A percentile compares a stretch with the other conserved stretches of the same genome.
Evolutionary conservation across 2,113 vertebrate species (phyloP).

Genomic region (Lophotis ruficrista): DNA sequence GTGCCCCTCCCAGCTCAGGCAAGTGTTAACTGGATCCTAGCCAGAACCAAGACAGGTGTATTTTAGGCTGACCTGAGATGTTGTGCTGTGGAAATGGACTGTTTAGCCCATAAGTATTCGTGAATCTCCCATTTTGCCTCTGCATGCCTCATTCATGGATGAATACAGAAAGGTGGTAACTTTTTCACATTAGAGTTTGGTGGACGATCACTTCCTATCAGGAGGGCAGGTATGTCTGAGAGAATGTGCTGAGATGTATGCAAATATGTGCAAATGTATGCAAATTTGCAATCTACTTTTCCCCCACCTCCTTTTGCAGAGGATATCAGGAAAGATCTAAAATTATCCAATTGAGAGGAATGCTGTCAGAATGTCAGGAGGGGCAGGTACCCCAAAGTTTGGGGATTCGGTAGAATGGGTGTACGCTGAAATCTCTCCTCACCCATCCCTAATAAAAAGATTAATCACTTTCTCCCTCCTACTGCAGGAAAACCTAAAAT

Average conservation of each 20-base stretch:
- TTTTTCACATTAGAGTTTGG: neutral
- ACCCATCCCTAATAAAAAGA: neutral
- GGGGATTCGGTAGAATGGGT: neutral
- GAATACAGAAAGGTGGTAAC: neutral
- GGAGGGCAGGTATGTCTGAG: neutral
- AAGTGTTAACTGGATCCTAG: too few species aligned
- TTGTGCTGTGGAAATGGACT: neutral
- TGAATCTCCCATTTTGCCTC: neutral
- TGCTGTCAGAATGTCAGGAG: neutral
- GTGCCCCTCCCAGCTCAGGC: too few species aligned
- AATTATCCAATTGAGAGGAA: constrained; percentile 44
- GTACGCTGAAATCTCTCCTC: neutral
- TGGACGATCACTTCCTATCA: neutral
- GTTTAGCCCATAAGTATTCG: neutral
- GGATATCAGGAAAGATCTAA: constrained; percentile 46
- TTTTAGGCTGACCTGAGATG: neutral
- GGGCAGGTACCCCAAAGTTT: neutral
- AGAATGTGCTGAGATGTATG: neutral
- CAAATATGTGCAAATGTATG: constrained; percentile 18
- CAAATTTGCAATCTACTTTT: constrained; percentile 38
- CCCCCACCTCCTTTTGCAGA: constrained; percentile 2
- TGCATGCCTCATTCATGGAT: neutral
- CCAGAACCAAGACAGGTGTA: too few species aligned
- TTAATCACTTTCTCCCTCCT: neutral
- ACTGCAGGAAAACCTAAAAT: constrained; percentile 19